Evolutionary conservation across 2,113 vertebrate genomes (phyloP).

Genomic region (Marmota monax): DNA sequence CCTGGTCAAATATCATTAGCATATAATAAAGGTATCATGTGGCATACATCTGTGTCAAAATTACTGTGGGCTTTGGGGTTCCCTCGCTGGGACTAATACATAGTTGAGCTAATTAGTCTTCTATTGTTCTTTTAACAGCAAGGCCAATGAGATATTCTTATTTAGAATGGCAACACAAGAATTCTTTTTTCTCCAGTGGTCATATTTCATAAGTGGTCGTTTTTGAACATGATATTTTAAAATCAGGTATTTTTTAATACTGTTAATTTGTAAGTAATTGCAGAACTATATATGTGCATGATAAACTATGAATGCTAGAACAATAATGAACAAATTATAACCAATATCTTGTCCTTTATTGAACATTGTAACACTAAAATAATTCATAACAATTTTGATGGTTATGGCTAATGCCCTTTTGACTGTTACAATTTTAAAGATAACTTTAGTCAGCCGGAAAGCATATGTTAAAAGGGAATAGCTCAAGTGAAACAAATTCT

Average conservation of each 20-base stretch:
- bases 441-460: constrained; percentile 87
- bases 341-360: constrained; percentile 29
- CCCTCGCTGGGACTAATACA: constrained; percentile 65
- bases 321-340: constrained; percentile 67
- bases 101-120: constrained; percentile 76
- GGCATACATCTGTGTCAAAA: constrained; percentile 75
- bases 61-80: constrained; percentile 72
- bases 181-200: constrained; percentile 76
- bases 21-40: constrained; percentile 79
- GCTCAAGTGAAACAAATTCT: constrained; percentile 90
- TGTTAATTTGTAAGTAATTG: constrained; percentile 72
- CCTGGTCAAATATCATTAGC: constrained; percentile 73
- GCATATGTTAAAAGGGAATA: constrained; percentile 85
- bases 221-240: constrained; percentile 77
- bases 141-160: constrained; percentile 82
- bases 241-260: constrained; percentile 74
- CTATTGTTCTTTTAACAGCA: constrained; percentile 81
- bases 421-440: constrained; percentile 83
- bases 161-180: constrained; percentile 70
- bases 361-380: constrained; percentile 62
- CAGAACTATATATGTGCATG: neutral
- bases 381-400: constrained; percentile 74
- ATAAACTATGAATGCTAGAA: constrained; percentile 36
- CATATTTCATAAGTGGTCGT: constrained; percentile 72
- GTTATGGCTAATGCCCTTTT: constrained; percentile 81